phyloP scores from a whole-genome alignment of 1,140 invertebrate species.

The fruit fly (Drosophila melanogaster) region DNA sequence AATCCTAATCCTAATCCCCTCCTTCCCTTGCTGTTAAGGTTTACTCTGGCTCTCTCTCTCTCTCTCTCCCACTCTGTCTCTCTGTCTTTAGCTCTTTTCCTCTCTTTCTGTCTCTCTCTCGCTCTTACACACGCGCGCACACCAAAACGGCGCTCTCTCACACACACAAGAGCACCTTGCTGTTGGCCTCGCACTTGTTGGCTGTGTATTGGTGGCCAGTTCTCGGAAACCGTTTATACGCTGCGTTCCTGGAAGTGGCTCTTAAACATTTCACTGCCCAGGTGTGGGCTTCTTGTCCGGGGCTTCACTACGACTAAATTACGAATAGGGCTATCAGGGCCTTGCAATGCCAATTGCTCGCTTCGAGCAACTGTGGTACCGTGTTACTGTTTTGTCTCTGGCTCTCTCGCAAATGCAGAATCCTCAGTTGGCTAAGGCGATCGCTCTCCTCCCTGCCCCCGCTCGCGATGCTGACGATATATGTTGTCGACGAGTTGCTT shows the following conservation, averaged over 20 bases:
- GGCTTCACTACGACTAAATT: constrained; percentile 1
- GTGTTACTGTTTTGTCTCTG: not conserved
- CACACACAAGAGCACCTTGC: constrained; percentile 62
- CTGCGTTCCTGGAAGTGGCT: constrained; percentile 70
- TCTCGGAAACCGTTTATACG: constrained; percentile 77
- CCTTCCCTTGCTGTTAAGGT: not conserved
- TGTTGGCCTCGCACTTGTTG: constrained; percentile 68
- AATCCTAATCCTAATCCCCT: not conserved
- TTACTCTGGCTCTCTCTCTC: constrained; percentile 6
- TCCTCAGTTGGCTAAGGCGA: constrained; percentile 34
- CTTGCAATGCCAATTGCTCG: not conserved
- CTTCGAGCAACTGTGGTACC: not conserved
- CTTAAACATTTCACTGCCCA: constrained; percentile 65
- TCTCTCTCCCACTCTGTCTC: constrained; percentile 1
- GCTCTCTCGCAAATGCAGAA: constrained; percentile 3
- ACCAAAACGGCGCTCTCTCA: constrained; percentile 41
- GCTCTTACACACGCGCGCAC: constrained; percentile 7
- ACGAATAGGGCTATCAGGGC: not conserved
- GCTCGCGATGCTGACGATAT: constrained; percentile 28
- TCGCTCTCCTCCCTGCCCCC: constrained; percentile 39
- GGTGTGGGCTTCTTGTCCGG: constrained; percentile 18
- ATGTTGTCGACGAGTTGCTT: constrained; percentile 13
- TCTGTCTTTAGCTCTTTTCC: not conserved
- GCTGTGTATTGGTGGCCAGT: constrained; percentile 71
- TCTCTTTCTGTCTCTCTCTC: not conserved